Base-by-base conservation (phyloP, 2,888 invertebrate species). In the Venustoraphidia nigricollis region DNA sequence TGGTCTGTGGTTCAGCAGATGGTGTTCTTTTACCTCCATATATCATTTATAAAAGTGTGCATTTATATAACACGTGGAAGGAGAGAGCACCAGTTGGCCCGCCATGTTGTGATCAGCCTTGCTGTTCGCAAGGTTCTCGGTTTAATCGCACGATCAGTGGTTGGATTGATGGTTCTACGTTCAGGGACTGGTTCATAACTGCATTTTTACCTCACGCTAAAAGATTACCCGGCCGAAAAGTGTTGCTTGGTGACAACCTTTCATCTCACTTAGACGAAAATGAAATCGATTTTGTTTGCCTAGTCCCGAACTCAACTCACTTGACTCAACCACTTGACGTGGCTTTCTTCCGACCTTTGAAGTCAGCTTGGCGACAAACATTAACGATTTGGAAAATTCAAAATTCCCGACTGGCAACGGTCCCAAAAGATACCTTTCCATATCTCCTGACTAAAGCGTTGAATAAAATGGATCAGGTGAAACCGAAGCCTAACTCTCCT, bases 21-120 rank as follows among this genome's bases (percentile, higher is more conserved):
- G 64, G 65, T n/a, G 50, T 49, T 27, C 42, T 62, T 8, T 52
- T 65, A 41, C 62, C 61, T 11, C 60, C 58, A 34, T 65, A 63
- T 53, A 58, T 64, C 9, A 59, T 65, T 37, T 65, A 63, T 50
- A 62, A 62, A 50, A 49, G 46, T 34, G 42, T 40, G 9, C 38
- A 51, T 40, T 9, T 50, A 14, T 45, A 41, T 11, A 36, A 51
- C 10, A 10, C 36, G 10, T 50, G 50, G 50, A 51, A 37, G 6
- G 45, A 50, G 46, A 59, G 51, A 46, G 62, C 61, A 10, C 60
- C 58, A 35, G 38, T 14, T 11, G 51, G 52, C 27, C 35, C 27
- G 41, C 50, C 55, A 10, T 56, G 55, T 45, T 54, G 55, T 38
- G 46, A 45, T 35, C 44, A 55, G 44, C 48, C 50, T 17, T 53